Percentiles rank a stretch among this genome's conserved stretches.
phyloP scores from a whole-genome alignment of 2,888 invertebrate species.

The Caenorhabditis afra region DNA sequence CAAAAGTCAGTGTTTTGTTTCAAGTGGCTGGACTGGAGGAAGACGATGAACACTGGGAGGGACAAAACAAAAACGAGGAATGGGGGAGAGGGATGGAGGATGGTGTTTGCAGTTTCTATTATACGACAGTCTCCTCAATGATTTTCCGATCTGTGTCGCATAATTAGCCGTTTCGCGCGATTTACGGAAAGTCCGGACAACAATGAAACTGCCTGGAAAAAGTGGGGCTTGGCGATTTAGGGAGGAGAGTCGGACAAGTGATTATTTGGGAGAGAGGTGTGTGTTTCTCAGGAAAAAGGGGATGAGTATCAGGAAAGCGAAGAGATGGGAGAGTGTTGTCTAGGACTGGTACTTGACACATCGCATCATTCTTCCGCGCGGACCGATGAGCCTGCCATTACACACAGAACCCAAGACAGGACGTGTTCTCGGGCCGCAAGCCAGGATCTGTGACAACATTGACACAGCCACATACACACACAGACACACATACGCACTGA shows the following conservation, averaged over 20 bases:
- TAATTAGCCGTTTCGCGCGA: constrained; percentile 58
- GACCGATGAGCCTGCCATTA: constrained; percentile 59
- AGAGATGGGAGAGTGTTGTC: constrained; percentile 28
- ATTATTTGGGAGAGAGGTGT: constrained; percentile 26
- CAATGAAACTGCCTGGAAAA: constrained; percentile 31
- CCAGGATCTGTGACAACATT: constrained; percentile 53
- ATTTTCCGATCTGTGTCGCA: constrained; percentile 59
- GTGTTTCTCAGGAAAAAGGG: constrained; percentile 3
- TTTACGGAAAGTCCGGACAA: constrained; percentile 53
- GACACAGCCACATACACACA: constrained; percentile 39
- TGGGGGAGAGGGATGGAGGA: constrained; percentile 4
- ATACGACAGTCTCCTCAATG: constrained; percentile 48
- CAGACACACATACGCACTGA: too few relatives aligned
- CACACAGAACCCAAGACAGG: constrained; percentile 43
- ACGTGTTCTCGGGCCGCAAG: constrained; percentile 45
- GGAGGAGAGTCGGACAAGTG: constrained; percentile 7
- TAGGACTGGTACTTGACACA: constrained; percentile 59
- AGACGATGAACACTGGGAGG: constrained; percentile 7
- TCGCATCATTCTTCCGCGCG: constrained; percentile 50
- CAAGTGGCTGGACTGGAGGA: neutral
- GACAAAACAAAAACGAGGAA: constrained; percentile 36
- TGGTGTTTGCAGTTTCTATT: constrained; percentile 57
- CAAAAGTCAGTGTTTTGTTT: neutral
- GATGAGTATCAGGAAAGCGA: constrained; percentile 37
- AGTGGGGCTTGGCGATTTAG: constrained; percentile 6